Conservation (phyloP, 2,113 vertebrate genomes). For the Tychaedon coryphoeus region DNA sequence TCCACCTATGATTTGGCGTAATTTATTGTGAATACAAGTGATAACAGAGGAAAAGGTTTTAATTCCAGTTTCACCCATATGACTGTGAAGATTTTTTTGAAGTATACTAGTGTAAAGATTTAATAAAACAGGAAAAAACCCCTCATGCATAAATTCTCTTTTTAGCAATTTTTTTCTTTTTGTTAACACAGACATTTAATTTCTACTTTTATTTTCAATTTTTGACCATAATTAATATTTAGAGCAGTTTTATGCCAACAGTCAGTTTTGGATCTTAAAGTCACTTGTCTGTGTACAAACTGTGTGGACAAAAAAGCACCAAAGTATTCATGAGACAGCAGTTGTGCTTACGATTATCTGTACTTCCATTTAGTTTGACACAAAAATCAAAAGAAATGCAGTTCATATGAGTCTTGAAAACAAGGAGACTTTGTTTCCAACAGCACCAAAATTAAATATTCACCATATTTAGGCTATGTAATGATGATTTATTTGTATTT, state of each 20-base stretch:
- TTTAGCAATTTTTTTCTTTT: not conserved
- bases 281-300: not conserved
- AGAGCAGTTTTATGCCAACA: not conserved
- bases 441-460: not conserved
- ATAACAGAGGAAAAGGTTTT: not conserved
- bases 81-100: not conserved
- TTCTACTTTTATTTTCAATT: not conserved
- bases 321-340: not conserved
- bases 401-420: not conserved
- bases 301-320: accelerated
- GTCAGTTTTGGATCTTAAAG: not conserved
- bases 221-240: not conserved
- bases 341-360: not conserved
- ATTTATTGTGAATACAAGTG: not conserved
- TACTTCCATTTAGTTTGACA: not conserved
- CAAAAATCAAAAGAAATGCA: not conserved
- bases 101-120: not conserved
- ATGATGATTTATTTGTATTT: not conserved
- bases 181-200: not conserved
- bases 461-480: not conserved
- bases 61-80: not conserved
- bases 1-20: not conserved
- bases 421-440: not conserved
- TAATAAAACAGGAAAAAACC: not conserved
- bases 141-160: not conserved